Evolutionary conservation across 2,113 vertebrate species (phyloP).

Genomic region (Ciconia stormi): DNA sequence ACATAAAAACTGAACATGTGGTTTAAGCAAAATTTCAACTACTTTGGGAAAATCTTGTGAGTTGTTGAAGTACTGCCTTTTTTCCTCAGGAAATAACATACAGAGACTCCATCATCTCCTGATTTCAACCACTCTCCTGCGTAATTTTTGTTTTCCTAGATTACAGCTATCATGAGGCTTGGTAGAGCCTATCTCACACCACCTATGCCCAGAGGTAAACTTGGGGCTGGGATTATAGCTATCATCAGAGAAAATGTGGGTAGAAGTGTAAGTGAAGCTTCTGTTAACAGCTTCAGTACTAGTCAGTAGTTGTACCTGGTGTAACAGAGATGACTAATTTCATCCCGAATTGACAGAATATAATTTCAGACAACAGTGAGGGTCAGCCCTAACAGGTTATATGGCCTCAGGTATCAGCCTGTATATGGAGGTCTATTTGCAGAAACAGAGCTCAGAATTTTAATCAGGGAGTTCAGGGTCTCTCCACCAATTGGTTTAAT

Average conservation of each 20-base stretch:
- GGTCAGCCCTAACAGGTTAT: neutral
- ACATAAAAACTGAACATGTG: neutral
- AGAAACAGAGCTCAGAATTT: neutral
- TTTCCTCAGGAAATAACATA: neutral
- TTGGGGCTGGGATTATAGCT: neutral
- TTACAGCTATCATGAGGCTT: neutral
- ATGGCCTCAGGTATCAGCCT: neutral
- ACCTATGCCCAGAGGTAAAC: neutral
- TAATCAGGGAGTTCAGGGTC: neutral
- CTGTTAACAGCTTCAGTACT: neutral
- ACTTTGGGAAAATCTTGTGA: neutral
- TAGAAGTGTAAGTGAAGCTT: neutral
- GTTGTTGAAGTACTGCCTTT: neutral
- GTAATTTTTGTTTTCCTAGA: neutral
- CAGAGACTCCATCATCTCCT: neutral
- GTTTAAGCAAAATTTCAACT: neutral
- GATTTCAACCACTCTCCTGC: neutral
- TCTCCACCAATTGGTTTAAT: neutral
- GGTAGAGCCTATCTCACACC: neutral
- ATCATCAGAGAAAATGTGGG: neutral
- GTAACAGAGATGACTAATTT: neutral
- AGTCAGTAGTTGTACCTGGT: neutral
- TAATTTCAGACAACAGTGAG: neutral
- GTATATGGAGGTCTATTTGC: neutral
- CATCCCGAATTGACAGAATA: neutral